Conservation (phyloP, 2,888 invertebrate species). For the Xestia rhomboidea region DNA sequence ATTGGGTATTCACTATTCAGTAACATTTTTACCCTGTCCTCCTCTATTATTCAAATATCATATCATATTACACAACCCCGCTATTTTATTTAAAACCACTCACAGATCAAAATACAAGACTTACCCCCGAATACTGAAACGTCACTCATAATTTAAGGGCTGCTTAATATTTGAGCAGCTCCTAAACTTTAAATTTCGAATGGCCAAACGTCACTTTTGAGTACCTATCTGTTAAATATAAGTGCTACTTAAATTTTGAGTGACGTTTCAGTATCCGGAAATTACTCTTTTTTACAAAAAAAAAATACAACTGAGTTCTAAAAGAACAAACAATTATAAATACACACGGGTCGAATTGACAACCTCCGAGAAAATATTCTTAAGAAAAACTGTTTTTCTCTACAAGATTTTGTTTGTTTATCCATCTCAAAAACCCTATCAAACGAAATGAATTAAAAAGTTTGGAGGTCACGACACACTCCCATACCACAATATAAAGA, state of each 20-base stretch:
- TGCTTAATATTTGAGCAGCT: too few relatives aligned
- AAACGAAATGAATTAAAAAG: conserved; percentile 61
- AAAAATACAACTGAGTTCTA: background rate
- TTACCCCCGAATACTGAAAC: too few relatives aligned
- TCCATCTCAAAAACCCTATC: too few relatives aligned
- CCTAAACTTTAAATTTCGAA: too few relatives aligned
- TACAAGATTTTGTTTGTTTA: too few relatives aligned
- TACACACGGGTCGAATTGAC: background rate
- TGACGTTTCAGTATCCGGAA: too few relatives aligned
- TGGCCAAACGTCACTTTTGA: too few relatives aligned
- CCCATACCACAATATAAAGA: conserved; percentile 21
- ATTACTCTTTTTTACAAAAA: background rate
- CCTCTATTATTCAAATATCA: background rate
- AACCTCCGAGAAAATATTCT: too few relatives aligned
- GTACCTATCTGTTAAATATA: too few relatives aligned
- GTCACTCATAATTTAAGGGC: too few relatives aligned
- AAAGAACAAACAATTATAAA: background rate
- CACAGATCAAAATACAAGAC: background rate
- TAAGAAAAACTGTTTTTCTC: too few relatives aligned
- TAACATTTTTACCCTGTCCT: background rate
- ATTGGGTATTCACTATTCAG: background rate
- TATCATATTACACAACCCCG: background rate
- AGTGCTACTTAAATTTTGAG: too few relatives aligned
- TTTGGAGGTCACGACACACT: conserved; percentile 70
- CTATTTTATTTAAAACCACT: background rate